A percentile compares a stretch with the other conserved stretches of the same genome.
Evolutionary conservation across 1,140 invertebrate species (phyloP).

Genomic region (Cherax quadricarinatus): DNA sequence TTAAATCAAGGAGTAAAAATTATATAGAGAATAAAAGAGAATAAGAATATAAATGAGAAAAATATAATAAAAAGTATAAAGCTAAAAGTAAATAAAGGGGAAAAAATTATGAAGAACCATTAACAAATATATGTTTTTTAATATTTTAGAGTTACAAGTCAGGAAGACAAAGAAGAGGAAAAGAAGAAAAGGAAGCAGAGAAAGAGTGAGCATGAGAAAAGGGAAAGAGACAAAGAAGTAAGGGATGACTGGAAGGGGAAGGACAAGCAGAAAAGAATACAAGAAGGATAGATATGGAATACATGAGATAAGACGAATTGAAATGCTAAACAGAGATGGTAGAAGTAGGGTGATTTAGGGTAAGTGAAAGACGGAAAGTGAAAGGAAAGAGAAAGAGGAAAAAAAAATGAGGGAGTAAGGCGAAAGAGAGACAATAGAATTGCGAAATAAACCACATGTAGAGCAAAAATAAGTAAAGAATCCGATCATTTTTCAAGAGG

Average conservation of each 20-base stretch:
- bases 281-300: conserved; percentile 19
- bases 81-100: too few relatives aligned
- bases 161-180: neutral
- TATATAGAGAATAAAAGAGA: neutral
- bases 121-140: too few relatives aligned
- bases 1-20: neutral
- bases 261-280: conserved; percentile 4
- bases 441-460: too few relatives aligned
- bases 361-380: neutral
- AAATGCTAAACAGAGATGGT: neutral
- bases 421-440: conserved; percentile 1
- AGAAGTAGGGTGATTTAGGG: neutral
- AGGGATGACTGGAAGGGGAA: neutral
- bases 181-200: conserved; percentile 11
- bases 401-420: too few relatives aligned
- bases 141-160: too few relatives aligned
- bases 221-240: neutral
- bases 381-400: neutral
- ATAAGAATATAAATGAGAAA: neutral
- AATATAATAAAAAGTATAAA: neutral
- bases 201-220: conserved; percentile 24
- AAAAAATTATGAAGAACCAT: too few relatives aligned
- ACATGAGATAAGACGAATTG: neutral
- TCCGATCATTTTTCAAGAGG: too few relatives aligned
- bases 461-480: too few relatives aligned